These are phyloP conservation scores for Theristicus caerulescens DNA, from an alignment of 2,113 vertebrate genomes.

Conservation along the genomic window DNA sequence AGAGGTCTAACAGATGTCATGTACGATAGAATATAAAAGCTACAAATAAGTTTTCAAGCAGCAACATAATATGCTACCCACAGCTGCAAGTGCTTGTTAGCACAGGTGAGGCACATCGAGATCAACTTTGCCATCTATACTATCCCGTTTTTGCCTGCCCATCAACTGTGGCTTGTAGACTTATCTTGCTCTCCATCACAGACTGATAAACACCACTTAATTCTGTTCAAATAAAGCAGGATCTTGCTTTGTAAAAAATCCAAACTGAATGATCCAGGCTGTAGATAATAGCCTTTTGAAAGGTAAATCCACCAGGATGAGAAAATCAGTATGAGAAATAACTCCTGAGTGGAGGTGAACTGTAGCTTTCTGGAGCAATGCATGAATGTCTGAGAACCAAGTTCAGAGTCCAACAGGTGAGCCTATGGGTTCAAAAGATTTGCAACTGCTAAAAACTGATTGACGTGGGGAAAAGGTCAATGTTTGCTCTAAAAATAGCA, in stretches of 20 bases:
- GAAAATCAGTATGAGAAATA: not conserved
- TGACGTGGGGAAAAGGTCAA: not conserved
- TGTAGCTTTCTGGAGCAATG: not conserved
- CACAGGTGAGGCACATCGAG: not conserved
- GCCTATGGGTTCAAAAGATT: not conserved
- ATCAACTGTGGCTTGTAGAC: not conserved
- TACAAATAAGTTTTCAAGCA: not conserved
- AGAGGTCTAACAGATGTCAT: not conserved
- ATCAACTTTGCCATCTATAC: not conserved
- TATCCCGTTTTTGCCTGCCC: not conserved
- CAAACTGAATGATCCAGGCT: not conserved
- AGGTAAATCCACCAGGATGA: not conserved
- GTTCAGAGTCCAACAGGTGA: not conserved
- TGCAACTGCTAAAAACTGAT: not conserved
- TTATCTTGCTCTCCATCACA: not conserved
- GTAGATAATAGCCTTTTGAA: not conserved
- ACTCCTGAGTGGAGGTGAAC: not conserved
- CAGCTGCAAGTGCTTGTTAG: not conserved
- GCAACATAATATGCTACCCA: not conserved
- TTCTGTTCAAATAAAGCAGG: not conserved
- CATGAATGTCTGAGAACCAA: not conserved
- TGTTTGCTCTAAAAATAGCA: not conserved
- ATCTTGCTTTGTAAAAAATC: not conserved
- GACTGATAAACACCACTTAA: not conserved
- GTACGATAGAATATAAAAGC: not conserved